phyloP scores from a whole-genome alignment of 2,113 vertebrate species.

The Chaetops frenatus region DNA sequence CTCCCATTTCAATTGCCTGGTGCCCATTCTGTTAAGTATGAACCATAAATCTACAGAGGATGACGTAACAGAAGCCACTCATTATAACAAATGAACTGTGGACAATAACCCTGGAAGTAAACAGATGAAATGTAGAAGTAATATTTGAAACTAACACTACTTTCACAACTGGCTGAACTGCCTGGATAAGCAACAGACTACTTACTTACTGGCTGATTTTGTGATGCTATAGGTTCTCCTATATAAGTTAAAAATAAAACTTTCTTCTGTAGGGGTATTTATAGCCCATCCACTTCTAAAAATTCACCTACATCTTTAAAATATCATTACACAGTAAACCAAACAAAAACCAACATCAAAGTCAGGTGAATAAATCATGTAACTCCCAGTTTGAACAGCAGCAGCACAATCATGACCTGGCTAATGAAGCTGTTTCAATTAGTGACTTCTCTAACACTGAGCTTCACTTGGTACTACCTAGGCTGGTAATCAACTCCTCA shows the following conservation, averaged over 20 bases:
- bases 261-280: neutral
- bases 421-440: neutral
- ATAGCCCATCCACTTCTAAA: neutral
- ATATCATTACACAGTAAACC: neutral
- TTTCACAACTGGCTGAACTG: neutral
- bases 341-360: neutral
- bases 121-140: neutral
- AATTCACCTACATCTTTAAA: neutral
- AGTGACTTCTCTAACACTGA: neutral
- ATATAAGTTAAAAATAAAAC: neutral
- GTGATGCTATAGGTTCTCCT: neutral
- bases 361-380: neutral
- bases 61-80: neutral
- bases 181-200: neutral
- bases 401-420: neutral
- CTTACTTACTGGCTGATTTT: neutral
- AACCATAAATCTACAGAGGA: neutral
- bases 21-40: neutral
- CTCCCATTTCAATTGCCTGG: neutral
- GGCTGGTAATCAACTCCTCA: neutral
- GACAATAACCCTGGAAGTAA: neutral
- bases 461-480: neutral
- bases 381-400: neutral
- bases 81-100: neutral
- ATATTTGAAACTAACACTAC: neutral